Evolutionary conservation across 2,888 invertebrate species (phyloP), one percentile per base, ranked within the genome.

Genomic region (Clivina fossor): DNA sequence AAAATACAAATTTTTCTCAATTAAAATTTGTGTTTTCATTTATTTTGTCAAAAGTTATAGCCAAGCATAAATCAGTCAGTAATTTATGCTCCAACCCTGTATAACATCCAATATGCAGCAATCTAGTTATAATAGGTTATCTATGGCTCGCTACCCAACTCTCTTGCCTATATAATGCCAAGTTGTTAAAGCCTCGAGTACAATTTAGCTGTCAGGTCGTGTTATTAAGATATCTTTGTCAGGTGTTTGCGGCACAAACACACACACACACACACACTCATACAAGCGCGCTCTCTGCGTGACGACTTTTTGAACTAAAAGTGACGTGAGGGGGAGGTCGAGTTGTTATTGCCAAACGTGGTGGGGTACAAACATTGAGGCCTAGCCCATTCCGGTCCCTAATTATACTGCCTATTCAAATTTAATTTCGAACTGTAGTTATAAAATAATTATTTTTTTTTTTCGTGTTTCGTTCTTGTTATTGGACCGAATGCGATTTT

Each of bases 141-240:
- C n/a, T n/a, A n/a, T n/a, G n/a, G n/a, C n/a, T n/a, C n/a, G n/a
- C n/a, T n/a, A n/a, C n/a, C 46, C 46, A n/a, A 32, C 46, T 18
- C 30, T 30, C 15, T 33, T 16, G 32, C 24, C 20, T 15, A 19
- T 30, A 30, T 30, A 18, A 15, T 30, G 13, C 18, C 18, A 32
- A 13, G 35, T 35, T 35, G 35, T 35, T 35, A 35, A 35, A 15
- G n/a, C 18, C n/a, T n/a, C 18, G 49, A 26, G 49, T 38, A 38
- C 38, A 38, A 61, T 61, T 61, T 61, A 60, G 44, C 61, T 61
- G 61, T 61, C 61, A 58, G 38, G 49, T 58, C 44, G 44, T 35
- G 57, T 61, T 61, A 61, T 61, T 61, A 61, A 61, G 61, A 61
- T 58, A 61, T 61, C 59, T 60, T 58, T 44, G 53, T 53, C 53